Evolutionary conservation across 2,113 vertebrate genomes (phyloP).

Genomic region (Camelus bactrianus): DNA sequence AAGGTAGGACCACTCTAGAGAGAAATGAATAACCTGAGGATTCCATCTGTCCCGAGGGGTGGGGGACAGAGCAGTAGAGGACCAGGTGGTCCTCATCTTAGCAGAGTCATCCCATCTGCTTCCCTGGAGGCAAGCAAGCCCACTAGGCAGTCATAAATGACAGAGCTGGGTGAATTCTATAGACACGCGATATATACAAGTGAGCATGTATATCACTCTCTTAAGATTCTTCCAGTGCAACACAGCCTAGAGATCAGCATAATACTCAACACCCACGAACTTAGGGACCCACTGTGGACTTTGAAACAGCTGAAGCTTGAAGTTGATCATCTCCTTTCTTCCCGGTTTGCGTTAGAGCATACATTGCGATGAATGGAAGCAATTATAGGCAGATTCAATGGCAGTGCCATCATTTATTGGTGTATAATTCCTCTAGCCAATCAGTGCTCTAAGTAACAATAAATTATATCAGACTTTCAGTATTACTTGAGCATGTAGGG

Average conservation of each 20-base stretch:
- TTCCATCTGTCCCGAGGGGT: not conserved
- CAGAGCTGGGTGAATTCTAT: not conserved
- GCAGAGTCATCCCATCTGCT: not conserved
- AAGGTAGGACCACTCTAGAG: not conserved
- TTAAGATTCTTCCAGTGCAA: not conserved
- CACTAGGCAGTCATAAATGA: not conserved
- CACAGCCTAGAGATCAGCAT: constrained; percentile 15
- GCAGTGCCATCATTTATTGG: constrained; percentile 79
- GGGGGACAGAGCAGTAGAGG: not conserved
- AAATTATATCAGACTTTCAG: constrained; percentile 70
- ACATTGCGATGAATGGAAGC: constrained; percentile 69
- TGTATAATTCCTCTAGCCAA: constrained; percentile 78
- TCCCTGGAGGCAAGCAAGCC: not conserved
- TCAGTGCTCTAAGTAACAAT: constrained; percentile 76
- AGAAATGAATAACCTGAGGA: not conserved
- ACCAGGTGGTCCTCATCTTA: not conserved
- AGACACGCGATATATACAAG: not conserved
- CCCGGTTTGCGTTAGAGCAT: constrained; percentile 63
- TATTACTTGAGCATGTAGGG: constrained; percentile 42
- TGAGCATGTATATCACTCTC: not conserved
- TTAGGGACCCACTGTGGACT: constrained; percentile 53
- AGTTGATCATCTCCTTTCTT: constrained; percentile 75
- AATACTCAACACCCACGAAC: constrained; percentile 63
- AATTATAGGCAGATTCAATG: constrained; percentile 76
- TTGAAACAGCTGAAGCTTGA: constrained; percentile 67